phyloP scores from a whole-genome alignment of 1,140 invertebrate species.

The Trichonephila inaurata region DNA sequence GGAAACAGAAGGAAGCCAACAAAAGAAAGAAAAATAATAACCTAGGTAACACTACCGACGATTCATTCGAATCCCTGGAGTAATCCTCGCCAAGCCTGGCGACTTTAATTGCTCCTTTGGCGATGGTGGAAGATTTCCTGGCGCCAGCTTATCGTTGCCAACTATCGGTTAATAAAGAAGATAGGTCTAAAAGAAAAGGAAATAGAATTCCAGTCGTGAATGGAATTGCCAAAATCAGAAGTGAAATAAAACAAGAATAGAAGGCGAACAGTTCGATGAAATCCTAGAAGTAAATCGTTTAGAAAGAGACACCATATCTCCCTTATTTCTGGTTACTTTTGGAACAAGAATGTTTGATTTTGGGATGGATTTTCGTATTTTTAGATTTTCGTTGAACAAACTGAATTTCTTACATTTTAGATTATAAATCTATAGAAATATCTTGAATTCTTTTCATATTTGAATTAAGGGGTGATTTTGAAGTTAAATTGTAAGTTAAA shows the following conservation, averaged over 20 bases:
- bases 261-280: neutral
- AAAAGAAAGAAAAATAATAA: constrained; percentile 22
- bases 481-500: too few species aligned
- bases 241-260: constrained; percentile 41
- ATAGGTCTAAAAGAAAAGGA: constrained; percentile 15
- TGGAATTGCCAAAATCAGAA: constrained; percentile 68
- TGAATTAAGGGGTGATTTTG: too few species aligned
- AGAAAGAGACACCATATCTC: constrained; percentile 34
- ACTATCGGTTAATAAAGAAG: constrained; percentile 70
- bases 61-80: constrained; percentile 54
- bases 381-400: neutral
- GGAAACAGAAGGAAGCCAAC: neutral
- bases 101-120: constrained; percentile 73
- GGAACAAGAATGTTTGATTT: constrained; percentile 14
- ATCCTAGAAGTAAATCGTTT: constrained; percentile 54
- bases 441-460: too few species aligned
- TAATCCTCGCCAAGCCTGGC: constrained; percentile 63
- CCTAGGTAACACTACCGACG: constrained; percentile 16
- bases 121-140: constrained; percentile 46
- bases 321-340: neutral
- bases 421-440: neutral
- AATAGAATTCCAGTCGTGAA: constrained; percentile 59
- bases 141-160: constrained; percentile 64
- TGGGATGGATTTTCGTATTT: neutral
- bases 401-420: neutral